Evolutionary conservation across 2,113 vertebrate genomes (phyloP), one percentile per base, ranked within the genome.

Genomic region (Centrocercus urophasianus): DNA sequence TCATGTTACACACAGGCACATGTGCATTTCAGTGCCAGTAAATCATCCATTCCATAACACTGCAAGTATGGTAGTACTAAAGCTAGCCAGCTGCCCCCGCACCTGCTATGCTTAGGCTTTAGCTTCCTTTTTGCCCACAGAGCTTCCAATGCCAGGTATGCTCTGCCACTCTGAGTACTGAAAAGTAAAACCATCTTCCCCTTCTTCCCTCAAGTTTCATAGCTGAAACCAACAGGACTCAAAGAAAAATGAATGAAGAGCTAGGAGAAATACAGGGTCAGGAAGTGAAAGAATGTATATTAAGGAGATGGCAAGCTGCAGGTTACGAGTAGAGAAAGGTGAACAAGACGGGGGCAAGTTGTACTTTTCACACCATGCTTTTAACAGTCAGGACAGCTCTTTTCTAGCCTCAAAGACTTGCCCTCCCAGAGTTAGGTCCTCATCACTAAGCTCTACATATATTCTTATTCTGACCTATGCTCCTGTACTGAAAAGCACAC

Each of bases 31-130:
- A 79, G 10, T 21, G 22, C 22, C 36, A 63, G 28, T 73, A 61
- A 52, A 83, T 36, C 11, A 12, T 8, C 18, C 8, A 7, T 52
- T 40, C 22, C 9, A 1, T 2, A 67, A 32, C 1, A 0, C 7
- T 79, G 75, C 22, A 57, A 45, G n/a, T 28, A 32, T 3, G 9
- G 32, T 8, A 48, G 27, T 2, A 16, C 56, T 20, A 59, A 73
- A 80, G 48, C 17, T 21, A 52, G n/a, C 13, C 59, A 72, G 12
- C 8, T 40, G 30, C 71, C 36, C 1, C 3, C 67, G 27, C 15
- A 45, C 28, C 28, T 42, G 25, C 61, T 74, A 32, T 64, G 50
- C 36, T 92, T 70, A 17, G 36, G 17, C 50, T 85, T 79, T 43
- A 91, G 32, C 25, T 56, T 30, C 30, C 42, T 17, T 59, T 87